Evolutionary conservation across 1,140 invertebrate genomes (phyloP).

Genomic region (Apis cerana): DNA sequence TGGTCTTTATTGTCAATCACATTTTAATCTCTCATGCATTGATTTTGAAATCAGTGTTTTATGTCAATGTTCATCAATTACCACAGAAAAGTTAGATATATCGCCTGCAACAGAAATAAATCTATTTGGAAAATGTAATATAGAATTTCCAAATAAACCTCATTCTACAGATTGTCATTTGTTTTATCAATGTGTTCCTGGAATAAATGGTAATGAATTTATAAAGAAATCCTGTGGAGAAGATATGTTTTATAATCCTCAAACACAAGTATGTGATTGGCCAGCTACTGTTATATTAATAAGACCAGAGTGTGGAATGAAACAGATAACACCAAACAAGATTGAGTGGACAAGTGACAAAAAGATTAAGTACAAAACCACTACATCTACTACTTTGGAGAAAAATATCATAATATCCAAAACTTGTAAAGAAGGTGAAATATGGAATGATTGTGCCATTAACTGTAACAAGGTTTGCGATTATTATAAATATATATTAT

Average conservation of each 20-base stretch:
- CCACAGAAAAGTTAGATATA: conserved; percentile 23
- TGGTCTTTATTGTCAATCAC: conserved; percentile 85
- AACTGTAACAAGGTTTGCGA: conserved; percentile 84
- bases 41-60: conserved; percentile 89
- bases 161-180: conserved; percentile 83
- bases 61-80: conserved; percentile 82
- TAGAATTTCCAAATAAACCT: conserved; percentile 76
- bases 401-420: conserved; percentile 31
- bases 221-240: conserved; percentile 83
- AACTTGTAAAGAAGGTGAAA: conserved; percentile 75
- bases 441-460: conserved; percentile 84
- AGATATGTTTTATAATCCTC: conserved; percentile 84
- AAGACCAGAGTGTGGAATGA: conserved; percentile 83
- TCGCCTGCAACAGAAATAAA: neutral
- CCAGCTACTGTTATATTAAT: conserved; percentile 82
- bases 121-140: conserved; percentile 68
- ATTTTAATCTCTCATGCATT: conserved; percentile 79
- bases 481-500: conserved; percentile 79
- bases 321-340: neutral
- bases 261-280: conserved; percentile 84
- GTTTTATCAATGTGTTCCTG: conserved; percentile 83
- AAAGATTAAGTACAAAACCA: neutral
- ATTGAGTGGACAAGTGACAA: conserved; percentile 27
- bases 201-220: conserved; percentile 70
- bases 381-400: neutral